phyloP scores from a whole-genome alignment of 2,113 vertebrate species.

The Phrynosoma blainvillii region DNA sequence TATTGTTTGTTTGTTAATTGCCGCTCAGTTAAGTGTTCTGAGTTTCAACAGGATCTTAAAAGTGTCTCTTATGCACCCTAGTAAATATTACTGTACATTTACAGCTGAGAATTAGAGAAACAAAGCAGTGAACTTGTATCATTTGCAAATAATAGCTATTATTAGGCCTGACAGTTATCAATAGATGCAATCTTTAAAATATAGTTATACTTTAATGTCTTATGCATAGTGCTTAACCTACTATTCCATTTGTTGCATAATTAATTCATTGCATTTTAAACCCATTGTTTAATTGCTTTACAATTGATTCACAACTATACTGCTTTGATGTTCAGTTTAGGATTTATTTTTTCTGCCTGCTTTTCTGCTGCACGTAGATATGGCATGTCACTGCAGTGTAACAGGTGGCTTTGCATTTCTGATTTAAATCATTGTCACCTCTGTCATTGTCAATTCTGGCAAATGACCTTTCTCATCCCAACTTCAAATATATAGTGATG shows the following conservation, averaged over 20 bases:
- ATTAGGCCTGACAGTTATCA: slow-evolving; percentile 4
- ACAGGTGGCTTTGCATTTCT: neutral
- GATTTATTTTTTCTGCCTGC: neutral
- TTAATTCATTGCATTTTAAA: slow-evolving; percentile 24
- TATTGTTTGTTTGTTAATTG: neutral
- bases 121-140: slow-evolving; percentile 13
- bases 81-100: slow-evolving; percentile 2
- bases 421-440: neutral
- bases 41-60: neutral
- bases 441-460: too few relatives aligned
- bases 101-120: neutral
- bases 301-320: slow-evolving; percentile 6
- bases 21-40: neutral
- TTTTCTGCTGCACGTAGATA: neutral
- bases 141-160: slow-evolving; percentile 7
- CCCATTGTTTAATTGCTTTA: slow-evolving; percentile 26
- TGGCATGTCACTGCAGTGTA: neutral
- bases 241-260: slow-evolving; percentile 35
- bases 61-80: neutral
- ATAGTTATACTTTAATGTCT: slow-evolving; percentile 11
- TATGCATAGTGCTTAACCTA: neutral
- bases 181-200: slow-evolving; percentile 1
- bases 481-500: too few relatives aligned
- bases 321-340: slow-evolving; percentile 5
- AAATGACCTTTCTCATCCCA: too few relatives aligned